These are phyloP conservation scores for Drosophila tripunctata DNA, from an alignment of 2,888 invertebrate genomes.

Conservation along the genomic window DNA sequence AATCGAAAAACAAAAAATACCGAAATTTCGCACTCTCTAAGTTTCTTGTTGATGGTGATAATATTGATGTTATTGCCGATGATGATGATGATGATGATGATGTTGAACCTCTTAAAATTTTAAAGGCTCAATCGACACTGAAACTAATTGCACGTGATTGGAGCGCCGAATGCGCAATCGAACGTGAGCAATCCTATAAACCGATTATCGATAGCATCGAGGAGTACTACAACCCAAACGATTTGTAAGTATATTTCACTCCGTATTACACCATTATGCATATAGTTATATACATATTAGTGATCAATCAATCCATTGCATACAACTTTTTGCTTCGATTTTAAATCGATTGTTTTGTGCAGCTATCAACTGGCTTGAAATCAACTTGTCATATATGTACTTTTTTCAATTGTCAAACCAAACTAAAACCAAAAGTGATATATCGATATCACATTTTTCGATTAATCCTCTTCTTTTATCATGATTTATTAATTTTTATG, in stretches of 20 bases:
- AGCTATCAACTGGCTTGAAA: no score
- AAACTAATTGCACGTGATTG: slow-evolving; percentile 99
- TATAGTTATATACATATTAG: no score
- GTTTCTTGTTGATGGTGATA: slow-evolving; percentile 50
- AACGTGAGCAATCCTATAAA: slow-evolving; percentile 93
- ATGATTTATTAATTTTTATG: no score
- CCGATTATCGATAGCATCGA: slow-evolving; percentile 95
- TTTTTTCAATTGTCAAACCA: no score
- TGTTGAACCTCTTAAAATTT: slow-evolving; percentile 84
- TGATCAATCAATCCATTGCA: no score
- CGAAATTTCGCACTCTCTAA: slow-evolving; percentile 43
- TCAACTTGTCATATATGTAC: no score
- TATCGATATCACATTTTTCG: no score
- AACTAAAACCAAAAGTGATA: no score
- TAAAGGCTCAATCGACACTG: slow-evolving; percentile 94
- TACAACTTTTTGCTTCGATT: no score
- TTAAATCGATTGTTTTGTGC: no score
- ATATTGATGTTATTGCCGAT: slow-evolving; percentile 59
- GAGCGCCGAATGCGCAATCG: slow-evolving; percentile 93
- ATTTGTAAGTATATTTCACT: slow-evolving; percentile 84
- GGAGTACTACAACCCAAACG: slow-evolving; percentile 88
- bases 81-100: slow-evolving; percentile 70
- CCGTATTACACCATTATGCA: not conserved
- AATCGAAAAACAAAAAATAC: slow-evolving; percentile 1
- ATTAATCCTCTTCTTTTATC: no score